Evolutionary conservation across 2,888 invertebrate genomes (phyloP).

Genomic region (Sarcophaga caerulescens): DNA sequence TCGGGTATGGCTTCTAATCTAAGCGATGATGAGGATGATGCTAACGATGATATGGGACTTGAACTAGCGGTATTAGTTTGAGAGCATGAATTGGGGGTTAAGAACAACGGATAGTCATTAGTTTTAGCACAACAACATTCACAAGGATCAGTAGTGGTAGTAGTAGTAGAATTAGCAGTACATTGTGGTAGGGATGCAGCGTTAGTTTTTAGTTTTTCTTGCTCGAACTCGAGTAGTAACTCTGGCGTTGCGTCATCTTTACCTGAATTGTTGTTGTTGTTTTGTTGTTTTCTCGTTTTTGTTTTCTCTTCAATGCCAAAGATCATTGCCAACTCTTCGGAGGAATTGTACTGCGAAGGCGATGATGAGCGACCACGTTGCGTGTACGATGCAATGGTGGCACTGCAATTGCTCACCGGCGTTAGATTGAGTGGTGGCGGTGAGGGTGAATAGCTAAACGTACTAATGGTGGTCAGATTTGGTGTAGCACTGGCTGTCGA

Average conservation of each 20-base stretch:
- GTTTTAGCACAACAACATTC: conserved; percentile 65
- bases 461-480: conserved; percentile 73
- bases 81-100: conserved; percentile 63
- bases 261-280: conserved; percentile 71
- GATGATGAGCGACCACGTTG: conserved; percentile 74
- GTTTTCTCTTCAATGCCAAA: conserved; percentile 82
- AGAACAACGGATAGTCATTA: conserved; percentile 69
- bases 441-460: conserved; percentile 74
- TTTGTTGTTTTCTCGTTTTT: conserved; percentile 69
- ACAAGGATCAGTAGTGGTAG: conserved; percentile 41
- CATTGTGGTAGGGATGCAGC: conserved; percentile 59
- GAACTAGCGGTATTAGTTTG: conserved; percentile 72
- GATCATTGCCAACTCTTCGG: conserved; percentile 85
- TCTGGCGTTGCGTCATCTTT: conserved; percentile 66
- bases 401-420: conserved; percentile 72
- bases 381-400: conserved; percentile 49
- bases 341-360: conserved; percentile 85
- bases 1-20: conserved; percentile 78
- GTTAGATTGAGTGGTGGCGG: conserved; percentile 78
- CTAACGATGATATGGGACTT: conserved; percentile 46
- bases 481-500: conserved; percentile 78
- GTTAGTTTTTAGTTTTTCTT: conserved; percentile 70
- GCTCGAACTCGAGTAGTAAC: conserved; percentile 62
- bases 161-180: conserved; percentile 64
- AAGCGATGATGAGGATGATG: conserved; percentile 67